Conservation (phyloP, 2,113 vertebrate species). For the Chloropsis hardwickii region DNA sequence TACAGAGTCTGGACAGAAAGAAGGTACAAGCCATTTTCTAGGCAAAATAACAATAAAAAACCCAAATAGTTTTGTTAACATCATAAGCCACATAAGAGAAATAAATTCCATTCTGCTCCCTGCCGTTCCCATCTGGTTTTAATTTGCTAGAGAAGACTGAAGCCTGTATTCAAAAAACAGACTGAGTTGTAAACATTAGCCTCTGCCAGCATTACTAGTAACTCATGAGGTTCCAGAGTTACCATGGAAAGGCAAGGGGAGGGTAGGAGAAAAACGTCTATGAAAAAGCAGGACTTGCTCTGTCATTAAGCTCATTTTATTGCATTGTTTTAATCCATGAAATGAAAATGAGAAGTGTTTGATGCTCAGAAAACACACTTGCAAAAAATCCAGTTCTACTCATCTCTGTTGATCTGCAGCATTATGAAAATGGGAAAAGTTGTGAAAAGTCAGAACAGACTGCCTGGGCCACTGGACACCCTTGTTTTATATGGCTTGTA, state of each 20-base stretch:
- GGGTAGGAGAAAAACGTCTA: not conserved
- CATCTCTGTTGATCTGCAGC: not conserved
- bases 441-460: not conserved
- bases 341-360: not conserved
- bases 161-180: conserved; percentile 27
- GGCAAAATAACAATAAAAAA: conserved; percentile 20
- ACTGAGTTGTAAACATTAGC: conserved; percentile 18
- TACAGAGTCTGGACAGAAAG: not conserved
- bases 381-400: conserved; percentile 5
- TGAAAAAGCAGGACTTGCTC: not conserved
- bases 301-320: not conserved
- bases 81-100: conserved; percentile 17
- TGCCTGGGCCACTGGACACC: not conserved
- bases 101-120: conserved; percentile 31
- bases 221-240: not conserved
- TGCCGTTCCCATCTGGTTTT: conserved; percentile 33
- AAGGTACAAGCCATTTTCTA: not conserved
- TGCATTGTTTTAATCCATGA: not conserved
- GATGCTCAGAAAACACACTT: not conserved
- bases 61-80: conserved; percentile 1
- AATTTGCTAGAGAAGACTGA: conserved; percentile 33
- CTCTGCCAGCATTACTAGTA: conserved; percentile 14
- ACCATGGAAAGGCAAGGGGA: not conserved
- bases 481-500: not conserved
- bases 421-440: not conserved